A percentile compares a stretch with the other conserved stretches of the same genome.
phyloP scores from a whole-genome alignment of 2,113 vertebrate species.

The Ariopsis seemanni region DNA sequence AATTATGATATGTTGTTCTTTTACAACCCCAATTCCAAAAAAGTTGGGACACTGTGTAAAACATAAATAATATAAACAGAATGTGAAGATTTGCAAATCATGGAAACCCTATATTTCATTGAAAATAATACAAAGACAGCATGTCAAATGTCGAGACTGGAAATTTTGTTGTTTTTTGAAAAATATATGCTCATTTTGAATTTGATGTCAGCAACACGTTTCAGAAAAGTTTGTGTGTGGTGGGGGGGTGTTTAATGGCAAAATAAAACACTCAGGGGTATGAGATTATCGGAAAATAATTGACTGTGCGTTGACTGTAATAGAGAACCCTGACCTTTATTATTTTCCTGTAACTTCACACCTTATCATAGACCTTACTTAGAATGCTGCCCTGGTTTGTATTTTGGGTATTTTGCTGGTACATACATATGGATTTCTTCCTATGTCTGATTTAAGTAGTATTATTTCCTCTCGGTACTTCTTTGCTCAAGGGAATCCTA shows the following conservation, averaged over 20 bases:
- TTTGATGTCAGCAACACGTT: too few relatives aligned
- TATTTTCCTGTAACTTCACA: neutral
- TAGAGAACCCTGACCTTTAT: neutral
- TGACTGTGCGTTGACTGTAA: neutral
- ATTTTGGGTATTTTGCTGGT: neutral
- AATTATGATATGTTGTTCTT: neutral
- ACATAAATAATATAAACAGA: too few relatives aligned
- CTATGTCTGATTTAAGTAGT: neutral
- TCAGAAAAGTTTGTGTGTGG: too few relatives aligned
- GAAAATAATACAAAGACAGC: too few relatives aligned
- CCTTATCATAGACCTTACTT: neutral
- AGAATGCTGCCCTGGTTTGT: neutral
- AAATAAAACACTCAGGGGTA: neutral
- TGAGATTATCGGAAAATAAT: neutral
- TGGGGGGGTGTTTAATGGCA: too few relatives aligned
- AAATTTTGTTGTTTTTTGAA: too few relatives aligned
- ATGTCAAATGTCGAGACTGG: too few relatives aligned
- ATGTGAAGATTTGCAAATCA: too few relatives aligned
- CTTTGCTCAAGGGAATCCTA: neutral
- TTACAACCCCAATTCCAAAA: neutral
- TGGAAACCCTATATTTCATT: too few relatives aligned
- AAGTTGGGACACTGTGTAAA: too few relatives aligned
- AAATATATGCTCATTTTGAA: too few relatives aligned
- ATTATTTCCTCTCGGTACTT: neutral
- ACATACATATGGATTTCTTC: neutral